Percentiles rank a stretch among this genome's conserved stretches.
Conservation (phyloP, 2,113 vertebrate species). For the Charina bottae region DNA sequence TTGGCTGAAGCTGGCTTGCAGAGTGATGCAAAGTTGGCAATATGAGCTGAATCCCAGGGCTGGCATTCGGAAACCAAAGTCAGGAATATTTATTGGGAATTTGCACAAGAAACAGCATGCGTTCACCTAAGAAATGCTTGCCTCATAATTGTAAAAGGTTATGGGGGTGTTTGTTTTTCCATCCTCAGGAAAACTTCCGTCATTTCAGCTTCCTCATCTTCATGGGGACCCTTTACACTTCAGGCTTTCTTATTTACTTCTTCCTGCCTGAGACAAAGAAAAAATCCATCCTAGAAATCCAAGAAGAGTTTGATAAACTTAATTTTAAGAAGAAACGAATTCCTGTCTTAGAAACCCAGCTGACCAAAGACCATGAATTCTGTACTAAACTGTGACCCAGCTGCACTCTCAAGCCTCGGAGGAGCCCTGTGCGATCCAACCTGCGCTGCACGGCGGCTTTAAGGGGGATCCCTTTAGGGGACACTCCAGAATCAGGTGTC, state of each 20-base stretch:
- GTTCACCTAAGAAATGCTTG: neutral
- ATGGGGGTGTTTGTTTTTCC: slow-evolving; percentile 19
- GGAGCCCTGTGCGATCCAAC: neutral
- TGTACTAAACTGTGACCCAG: slow-evolving; percentile 58
- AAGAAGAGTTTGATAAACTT: slow-evolving; percentile 81
- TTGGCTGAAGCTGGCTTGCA: neutral
- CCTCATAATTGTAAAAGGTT: neutral
- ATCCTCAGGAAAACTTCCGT: slow-evolving; percentile 77
- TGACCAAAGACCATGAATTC: slow-evolving; percentile 43
- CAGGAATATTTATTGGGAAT: neutral
- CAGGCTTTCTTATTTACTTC: slow-evolving; percentile 73
- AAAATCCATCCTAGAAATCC: slow-evolving; percentile 83
- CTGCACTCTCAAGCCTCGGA: neutral
- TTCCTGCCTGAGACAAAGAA: slow-evolving; percentile 89
- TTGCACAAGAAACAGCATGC: neutral
- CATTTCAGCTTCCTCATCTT: slow-evolving; percentile 87
- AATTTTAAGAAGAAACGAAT: slow-evolving; percentile 75
- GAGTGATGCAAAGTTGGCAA: neutral
- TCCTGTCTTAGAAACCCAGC: slow-evolving; percentile 20
- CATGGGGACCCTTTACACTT: slow-evolving; percentile 73
- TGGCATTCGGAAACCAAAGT: neutral
- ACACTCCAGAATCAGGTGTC: neutral
- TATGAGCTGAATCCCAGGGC: neutral
- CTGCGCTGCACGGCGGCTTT: neutral
- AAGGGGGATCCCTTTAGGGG: neutral